A percentile compares a stretch with the other conserved stretches of the same genome.
These are phyloP conservation scores for Gisinianus flammeolus DNA, from an alignment of 2,888 invertebrate genomes.

Conservation along the genomic window DNA sequence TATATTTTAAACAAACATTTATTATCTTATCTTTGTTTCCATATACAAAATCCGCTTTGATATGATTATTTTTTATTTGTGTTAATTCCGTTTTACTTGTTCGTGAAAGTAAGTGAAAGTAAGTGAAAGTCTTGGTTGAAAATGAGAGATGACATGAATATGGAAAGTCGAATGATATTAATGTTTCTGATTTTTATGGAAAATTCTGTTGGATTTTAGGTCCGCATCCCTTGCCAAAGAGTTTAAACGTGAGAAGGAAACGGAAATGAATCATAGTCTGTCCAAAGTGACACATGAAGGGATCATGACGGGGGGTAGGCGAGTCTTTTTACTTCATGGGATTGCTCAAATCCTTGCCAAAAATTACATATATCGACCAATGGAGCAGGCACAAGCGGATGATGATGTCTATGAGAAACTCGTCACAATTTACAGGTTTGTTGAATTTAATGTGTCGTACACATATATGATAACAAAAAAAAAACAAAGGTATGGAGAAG, in stretches of 20 bases:
- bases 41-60: no score
- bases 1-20: slow-evolving; percentile 57
- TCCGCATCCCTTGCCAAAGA: slow-evolving; percentile 45
- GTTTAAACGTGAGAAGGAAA: slow-evolving; percentile 51
- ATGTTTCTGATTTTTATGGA: no score
- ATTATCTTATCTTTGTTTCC: no score
- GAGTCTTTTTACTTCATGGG: slow-evolving; percentile 48
- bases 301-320: slow-evolving; percentile 45
- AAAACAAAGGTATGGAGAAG: no score
- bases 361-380: slow-evolving; percentile 52
- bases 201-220: slow-evolving; percentile 45
- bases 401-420: slow-evolving; percentile 50
- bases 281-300: slow-evolving; percentile 43
- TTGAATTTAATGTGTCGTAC: no score
- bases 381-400: slow-evolving; percentile 23
- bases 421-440: slow-evolving; percentile 25
- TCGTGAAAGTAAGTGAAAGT: no score
- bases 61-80: no score
- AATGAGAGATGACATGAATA: no score
- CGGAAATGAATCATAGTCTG: slow-evolving; percentile 49
- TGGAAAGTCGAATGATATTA: no score
- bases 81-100: no score
- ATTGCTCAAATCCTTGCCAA: slow-evolving; percentile 49
- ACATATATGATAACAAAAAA: no score
- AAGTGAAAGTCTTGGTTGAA: no score